Conservation (phyloP, 2,888 invertebrate genomes). For the Bombylius major region DNA sequence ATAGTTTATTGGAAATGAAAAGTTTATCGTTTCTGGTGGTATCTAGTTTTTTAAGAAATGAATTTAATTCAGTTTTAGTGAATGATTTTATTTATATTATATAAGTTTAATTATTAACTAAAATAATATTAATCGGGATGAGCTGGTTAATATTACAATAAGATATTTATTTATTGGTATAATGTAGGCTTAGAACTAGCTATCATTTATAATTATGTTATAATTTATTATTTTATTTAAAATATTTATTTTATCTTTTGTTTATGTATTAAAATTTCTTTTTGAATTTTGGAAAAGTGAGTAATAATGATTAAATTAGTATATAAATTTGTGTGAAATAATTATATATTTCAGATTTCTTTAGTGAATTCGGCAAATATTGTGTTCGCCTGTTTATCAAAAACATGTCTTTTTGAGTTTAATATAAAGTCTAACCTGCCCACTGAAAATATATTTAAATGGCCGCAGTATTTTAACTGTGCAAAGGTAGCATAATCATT, state of each 20-base stretch:
- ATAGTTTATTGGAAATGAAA: slow-evolving; percentile 51
- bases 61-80: slow-evolving; percentile 37
- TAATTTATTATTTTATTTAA: slow-evolving; percentile 40
- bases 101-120: slow-evolving; percentile 11
- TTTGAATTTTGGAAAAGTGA: slow-evolving; percentile 35
- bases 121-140: slow-evolving; percentile 45
- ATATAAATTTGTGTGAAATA: slow-evolving; percentile 30
- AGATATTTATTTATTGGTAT: slow-evolving; percentile 39
- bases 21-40: slow-evolving; percentile 52
- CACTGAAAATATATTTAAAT: slow-evolving; percentile 53
- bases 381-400: slow-evolving; percentile 62
- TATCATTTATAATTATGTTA: slow-evolving; percentile 40
- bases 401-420: slow-evolving; percentile 56
- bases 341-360: slow-evolving; percentile 32
- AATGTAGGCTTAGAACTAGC: slow-evolving; percentile 46
- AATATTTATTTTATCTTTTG: slow-evolving; percentile 36
- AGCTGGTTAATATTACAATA: slow-evolving; percentile 40
- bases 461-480: slow-evolving; percentile 68
- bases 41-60: slow-evolving; percentile 56
- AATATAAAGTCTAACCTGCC: slow-evolving; percentile 59
- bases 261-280: slow-evolving; percentile 34
- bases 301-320: slow-evolving; percentile 49
- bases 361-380: slow-evolving; percentile 52
- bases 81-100: slow-evolving; percentile 26
- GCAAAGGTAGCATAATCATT: slow-evolving; percentile 72